These are phyloP conservation scores for Marasmarcha lunaedactyla DNA, from an alignment of 2,888 invertebrate species.

Conservation along the genomic window DNA sequence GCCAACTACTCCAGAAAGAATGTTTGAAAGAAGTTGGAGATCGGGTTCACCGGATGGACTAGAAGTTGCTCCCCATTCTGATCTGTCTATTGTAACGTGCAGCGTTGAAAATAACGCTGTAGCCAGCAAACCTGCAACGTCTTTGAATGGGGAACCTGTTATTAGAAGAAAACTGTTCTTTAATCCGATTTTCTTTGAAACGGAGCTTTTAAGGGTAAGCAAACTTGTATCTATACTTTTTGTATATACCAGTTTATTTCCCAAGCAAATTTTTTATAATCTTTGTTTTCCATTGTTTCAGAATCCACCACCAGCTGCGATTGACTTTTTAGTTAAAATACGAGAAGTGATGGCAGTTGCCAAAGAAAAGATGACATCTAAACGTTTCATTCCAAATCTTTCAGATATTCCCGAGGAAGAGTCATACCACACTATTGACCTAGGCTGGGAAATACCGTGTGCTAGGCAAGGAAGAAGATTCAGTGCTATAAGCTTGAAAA, in stretches of 20 bases:
- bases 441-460: slow-evolving; percentile 60
- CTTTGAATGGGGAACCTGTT: slow-evolving; percentile 35
- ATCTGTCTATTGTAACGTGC: slow-evolving; percentile 57
- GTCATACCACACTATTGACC: slow-evolving; percentile 52
- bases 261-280: slow-evolving; percentile 4
- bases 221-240: slow-evolving; percentile 16
- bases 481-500: slow-evolving; percentile 71
- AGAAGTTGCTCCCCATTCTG: slow-evolving; percentile 60
- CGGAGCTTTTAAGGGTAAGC: slow-evolving; percentile 81
- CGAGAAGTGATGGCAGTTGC: slow-evolving; percentile 91
- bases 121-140: slow-evolving; percentile 31
- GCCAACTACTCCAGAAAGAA: slow-evolving; percentile 32
- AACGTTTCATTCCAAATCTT: slow-evolving; percentile 82
- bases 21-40: slow-evolving; percentile 39
- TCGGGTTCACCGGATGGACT: slow-evolving; percentile 52
- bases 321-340: slow-evolving; percentile 89
- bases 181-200: slow-evolving; percentile 92
- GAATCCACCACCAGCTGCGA: slow-evolving; percentile 91
- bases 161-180: slow-evolving; percentile 85
- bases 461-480: slow-evolving; percentile 62
- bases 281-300: slow-evolving; percentile 39
- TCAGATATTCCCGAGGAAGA: slow-evolving; percentile 87
- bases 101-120: slow-evolving; percentile 34
- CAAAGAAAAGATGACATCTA: slow-evolving; percentile 87
- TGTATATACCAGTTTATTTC: slow-evolving; percentile 5